Conservation (phyloP, 2,797 vertebrate species). For the Lepilemur ruficaudatus region DNA sequence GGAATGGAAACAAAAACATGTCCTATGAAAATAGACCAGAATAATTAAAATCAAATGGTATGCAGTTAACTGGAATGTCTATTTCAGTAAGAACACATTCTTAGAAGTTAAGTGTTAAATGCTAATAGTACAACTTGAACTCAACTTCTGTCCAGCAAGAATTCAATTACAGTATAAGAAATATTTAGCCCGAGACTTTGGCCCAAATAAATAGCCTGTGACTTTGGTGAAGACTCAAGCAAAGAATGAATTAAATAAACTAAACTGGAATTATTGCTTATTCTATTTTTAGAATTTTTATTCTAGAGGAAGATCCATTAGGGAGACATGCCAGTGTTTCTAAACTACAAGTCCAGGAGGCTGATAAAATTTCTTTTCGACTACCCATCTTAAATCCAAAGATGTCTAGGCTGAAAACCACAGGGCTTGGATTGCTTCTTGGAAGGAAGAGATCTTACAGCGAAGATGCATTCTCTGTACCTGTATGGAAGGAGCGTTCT, state of each 20-base stretch:
- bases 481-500: not conserved
- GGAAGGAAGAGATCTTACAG: not conserved
- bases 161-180: not conserved
- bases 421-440: not conserved
- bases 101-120: not conserved
- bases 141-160: not conserved
- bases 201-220: not conserved
- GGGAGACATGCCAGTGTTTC: not conserved
- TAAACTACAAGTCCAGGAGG: not conserved
- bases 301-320: not conserved
- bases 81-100: not conserved
- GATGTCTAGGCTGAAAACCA: not conserved
- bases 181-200: not conserved
- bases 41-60: not conserved
- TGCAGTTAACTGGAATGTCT: not conserved
- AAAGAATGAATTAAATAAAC: slow-evolving; percentile 35
- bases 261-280: not conserved
- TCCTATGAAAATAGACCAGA: not conserved
- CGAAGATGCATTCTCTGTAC: not conserved
- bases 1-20: not conserved
- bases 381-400: not conserved
- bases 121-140: not conserved
- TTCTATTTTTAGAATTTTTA: not conserved
- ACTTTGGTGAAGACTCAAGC: not conserved
- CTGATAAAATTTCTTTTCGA: not conserved